Conservation (phyloP, 2,797 vertebrate species). For the Chromobotia macracanthus region DNA sequence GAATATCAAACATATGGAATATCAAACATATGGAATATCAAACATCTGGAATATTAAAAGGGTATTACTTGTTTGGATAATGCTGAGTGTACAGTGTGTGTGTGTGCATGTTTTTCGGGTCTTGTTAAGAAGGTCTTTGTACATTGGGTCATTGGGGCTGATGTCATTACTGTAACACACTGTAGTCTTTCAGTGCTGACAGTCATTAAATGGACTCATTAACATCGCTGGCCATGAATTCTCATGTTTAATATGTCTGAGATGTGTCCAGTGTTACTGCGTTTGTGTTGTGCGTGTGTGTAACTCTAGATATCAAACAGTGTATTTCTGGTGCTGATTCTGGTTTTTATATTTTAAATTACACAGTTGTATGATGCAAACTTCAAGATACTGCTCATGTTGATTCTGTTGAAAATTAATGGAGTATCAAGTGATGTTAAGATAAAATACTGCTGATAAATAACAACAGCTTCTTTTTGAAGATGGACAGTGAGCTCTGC, state of each 20-base stretch:
- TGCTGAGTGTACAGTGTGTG: conserved; percentile 59
- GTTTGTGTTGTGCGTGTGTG: conserved; percentile 25
- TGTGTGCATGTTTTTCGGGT: conserved; percentile 54
- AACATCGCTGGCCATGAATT: conserved; percentile 13
- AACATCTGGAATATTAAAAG: conserved; percentile 50
- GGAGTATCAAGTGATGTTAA: neutral
- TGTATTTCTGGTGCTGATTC: neutral
- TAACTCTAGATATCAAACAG: conserved; percentile 19
- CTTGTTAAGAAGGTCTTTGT: conserved; percentile 71
- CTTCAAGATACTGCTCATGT: neutral
- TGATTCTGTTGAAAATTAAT: neutral
- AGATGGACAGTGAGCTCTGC: conserved; percentile 71
- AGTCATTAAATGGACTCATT: conserved; percentile 31
- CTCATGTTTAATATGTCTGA: neutral
- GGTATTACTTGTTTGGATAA: conserved; percentile 62
- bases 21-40: too few relatives aligned
- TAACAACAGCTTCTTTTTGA: conserved; percentile 66
- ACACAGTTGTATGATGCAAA: conserved; percentile 50
- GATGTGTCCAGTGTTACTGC: conserved; percentile 7
- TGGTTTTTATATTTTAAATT: conserved; percentile 5
- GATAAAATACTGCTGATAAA: conserved; percentile 29
- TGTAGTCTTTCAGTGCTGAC: conserved; percentile 22
- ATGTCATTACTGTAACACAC: conserved; percentile 34
- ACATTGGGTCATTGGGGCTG: conserved; percentile 66
- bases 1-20: too few relatives aligned